Percentiles rank a stretch among this genome's conserved stretches.
Evolutionary conservation across 2,797 vertebrate genomes (phyloP).

Genomic region (Spondyliosoma cantharus): DNA sequence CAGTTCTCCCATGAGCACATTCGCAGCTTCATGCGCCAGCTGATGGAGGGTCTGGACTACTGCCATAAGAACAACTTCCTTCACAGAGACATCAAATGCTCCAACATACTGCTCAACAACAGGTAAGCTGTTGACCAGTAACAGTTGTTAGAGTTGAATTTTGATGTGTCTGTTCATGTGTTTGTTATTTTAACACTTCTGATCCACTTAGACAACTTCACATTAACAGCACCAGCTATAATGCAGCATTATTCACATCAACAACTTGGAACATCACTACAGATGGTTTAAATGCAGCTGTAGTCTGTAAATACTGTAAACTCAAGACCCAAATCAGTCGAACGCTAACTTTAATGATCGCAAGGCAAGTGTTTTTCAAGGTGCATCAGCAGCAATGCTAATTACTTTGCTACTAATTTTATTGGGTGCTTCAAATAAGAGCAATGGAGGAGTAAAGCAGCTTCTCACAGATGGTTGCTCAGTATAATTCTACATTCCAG

Average conservation of each 20-base stretch:
- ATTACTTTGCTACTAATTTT: constrained; percentile 25
- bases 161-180: neutral
- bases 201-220: neutral
- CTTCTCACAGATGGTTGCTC: constrained; percentile 24
- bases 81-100: constrained; percentile 98
- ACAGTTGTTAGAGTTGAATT: neutral
- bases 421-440: constrained; percentile 12
- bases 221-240: neutral
- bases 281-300: constrained; percentile 29
- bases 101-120: constrained; percentile 98
- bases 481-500: constrained; percentile 13
- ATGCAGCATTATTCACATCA: constrained; percentile 7
- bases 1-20: constrained; percentile 99
- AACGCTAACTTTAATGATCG: neutral
- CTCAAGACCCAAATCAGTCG: neutral
- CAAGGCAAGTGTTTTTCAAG: neutral
- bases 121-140: constrained; percentile 81
- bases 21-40: constrained; percentile 98
- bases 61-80: constrained; percentile 99
- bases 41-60: constrained; percentile 99
- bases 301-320: constrained; percentile 8
- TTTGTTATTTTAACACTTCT: constrained; percentile 4
- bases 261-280: neutral
- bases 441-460: constrained; percentile 7
- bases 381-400: constrained; percentile 30